These are phyloP conservation scores for Drosophila azteca DNA, from an alignment of 1,140 invertebrate genomes.

Conservation along the genomic window DNA sequence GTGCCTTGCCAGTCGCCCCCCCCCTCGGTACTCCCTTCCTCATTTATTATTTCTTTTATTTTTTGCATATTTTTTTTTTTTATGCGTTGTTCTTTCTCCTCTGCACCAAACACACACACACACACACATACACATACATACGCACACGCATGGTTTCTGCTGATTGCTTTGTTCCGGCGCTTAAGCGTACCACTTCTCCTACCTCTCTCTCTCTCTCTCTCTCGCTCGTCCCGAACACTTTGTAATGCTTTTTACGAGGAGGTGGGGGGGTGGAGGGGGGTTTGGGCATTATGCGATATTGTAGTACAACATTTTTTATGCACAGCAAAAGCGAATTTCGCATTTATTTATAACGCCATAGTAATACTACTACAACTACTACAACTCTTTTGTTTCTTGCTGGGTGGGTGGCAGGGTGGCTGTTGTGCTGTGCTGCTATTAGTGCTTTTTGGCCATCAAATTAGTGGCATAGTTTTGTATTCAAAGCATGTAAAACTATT, in stretches of 20 bases:
- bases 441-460: constrained; percentile 27
- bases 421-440: constrained; percentile 1
- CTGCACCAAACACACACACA: constrained; percentile 2
- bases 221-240: constrained; percentile 17
- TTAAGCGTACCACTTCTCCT: constrained; percentile 51
- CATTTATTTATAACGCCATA: constrained; percentile 14
- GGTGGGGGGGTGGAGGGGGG: too few relatives aligned
- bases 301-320: constrained; percentile 15
- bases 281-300: constrained; percentile 26
- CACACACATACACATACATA: constrained; percentile 28
- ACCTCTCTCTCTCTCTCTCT: not conserved
- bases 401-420: too few relatives aligned
- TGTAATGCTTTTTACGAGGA: constrained; percentile 36
- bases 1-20: too few relatives aligned
- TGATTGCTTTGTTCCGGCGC: constrained; percentile 79
- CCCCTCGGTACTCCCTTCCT: not conserved
- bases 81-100: constrained; percentile 31
- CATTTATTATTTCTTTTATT: constrained; percentile 46
- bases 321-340: constrained; percentile 29
- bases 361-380: not conserved
- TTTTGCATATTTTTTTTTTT: constrained; percentile 53
- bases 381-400: not conserved
- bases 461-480: constrained; percentile 15
- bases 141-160: constrained; percentile 59
- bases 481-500: not conserved